A percentile compares a stretch with the other conserved stretches of the same genome.
Evolutionary conservation across 2,113 vertebrate genomes (phyloP).

Genomic region (Platysteira castanea): DNA sequence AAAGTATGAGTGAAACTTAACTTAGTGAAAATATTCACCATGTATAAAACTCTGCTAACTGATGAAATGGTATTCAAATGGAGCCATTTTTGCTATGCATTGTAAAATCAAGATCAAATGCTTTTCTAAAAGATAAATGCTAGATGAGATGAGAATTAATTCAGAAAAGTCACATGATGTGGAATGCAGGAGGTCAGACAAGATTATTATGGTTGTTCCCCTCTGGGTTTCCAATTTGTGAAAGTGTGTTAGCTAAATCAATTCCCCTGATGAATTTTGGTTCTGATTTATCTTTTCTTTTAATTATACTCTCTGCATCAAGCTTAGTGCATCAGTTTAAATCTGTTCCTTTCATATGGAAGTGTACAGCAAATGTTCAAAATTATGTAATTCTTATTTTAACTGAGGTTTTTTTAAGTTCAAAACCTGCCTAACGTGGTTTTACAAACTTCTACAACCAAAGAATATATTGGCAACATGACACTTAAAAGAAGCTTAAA

Average conservation of each 20-base stretch:
- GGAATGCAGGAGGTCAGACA: neutral
- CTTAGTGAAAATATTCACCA: neutral
- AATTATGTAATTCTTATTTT: neutral
- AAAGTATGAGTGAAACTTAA: neutral
- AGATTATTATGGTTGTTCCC: neutral
- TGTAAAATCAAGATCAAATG: neutral
- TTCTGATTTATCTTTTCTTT: neutral
- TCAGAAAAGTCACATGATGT: neutral
- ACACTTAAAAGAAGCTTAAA: neutral
- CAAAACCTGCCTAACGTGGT: neutral
- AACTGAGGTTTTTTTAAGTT: neutral
- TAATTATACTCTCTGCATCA: neutral
- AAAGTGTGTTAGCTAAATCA: neutral
- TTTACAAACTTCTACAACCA: neutral
- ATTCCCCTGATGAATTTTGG: neutral
- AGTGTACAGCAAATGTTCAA: neutral
- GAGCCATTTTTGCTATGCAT: neutral
- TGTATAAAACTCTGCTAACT: neutral
- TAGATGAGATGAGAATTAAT: neutral
- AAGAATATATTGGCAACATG: neutral
- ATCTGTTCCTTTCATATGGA: neutral
- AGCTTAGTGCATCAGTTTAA: neutral
- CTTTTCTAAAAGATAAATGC: neutral
- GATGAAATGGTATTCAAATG: neutral
- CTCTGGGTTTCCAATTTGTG: neutral